Percentiles rank a stretch among this genome's conserved stretches.
These are phyloP conservation scores for Sebastes wilsoni DNA, from an alignment of 2,797 vertebrate genomes.

Conservation along the genomic window DNA sequence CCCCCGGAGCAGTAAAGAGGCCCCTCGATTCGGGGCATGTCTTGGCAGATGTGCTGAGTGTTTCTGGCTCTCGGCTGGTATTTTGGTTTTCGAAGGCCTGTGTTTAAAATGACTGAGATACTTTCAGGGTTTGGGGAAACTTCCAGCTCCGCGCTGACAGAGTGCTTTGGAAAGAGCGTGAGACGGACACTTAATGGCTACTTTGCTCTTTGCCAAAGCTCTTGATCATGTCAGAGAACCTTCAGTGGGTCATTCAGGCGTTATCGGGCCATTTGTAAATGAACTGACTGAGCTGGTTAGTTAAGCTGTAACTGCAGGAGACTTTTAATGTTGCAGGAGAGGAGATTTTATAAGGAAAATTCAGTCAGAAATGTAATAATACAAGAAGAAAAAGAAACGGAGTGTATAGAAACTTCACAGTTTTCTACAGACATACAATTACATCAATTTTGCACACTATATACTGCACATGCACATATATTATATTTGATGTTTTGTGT, in stretches of 20 bases:
- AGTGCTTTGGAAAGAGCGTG: constrained; percentile 12
- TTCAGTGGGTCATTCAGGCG: constrained; percentile 1
- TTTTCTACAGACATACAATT: neutral
- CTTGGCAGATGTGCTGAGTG: constrained; percentile 76
- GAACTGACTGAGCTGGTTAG: neutral
- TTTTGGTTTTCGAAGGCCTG: constrained; percentile 72
- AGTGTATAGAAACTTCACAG: neutral
- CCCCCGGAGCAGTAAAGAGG: constrained; percentile 42
- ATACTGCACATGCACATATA: neutral
- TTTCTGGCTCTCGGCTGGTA: constrained; percentile 66
- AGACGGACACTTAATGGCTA: constrained; percentile 22
- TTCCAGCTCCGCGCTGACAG: constrained; percentile 48
- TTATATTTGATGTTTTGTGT: neutral
- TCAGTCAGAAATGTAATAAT: neutral
- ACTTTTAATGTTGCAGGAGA: neutral
- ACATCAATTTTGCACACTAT: neutral
- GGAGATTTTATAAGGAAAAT: neutral
- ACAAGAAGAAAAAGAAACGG: neutral
- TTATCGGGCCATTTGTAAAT: constrained; percentile 15
- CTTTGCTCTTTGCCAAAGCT: constrained; percentile 2
- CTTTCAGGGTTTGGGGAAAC: constrained; percentile 67
- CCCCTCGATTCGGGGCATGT: constrained; percentile 64
- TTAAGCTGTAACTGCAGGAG: neutral
- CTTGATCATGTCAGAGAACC: constrained; percentile 27
- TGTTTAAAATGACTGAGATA: constrained; percentile 82